A percentile compares a stretch with the other conserved stretches of the same genome.
phyloP scores from a whole-genome alignment of 2,113 vertebrate genomes.

The Notarius lentiginosus region DNA sequence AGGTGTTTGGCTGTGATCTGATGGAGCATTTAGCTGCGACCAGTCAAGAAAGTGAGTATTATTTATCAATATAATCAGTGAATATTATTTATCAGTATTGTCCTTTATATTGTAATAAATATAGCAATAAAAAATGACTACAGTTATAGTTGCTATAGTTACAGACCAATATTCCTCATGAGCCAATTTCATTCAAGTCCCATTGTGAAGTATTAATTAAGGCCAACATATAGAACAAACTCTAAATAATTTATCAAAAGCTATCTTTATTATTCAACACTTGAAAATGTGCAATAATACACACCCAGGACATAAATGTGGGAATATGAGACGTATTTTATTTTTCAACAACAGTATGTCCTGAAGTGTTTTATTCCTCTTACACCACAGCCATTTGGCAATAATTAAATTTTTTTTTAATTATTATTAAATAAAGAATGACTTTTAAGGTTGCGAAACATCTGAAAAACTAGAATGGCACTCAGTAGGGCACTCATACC shows the following conservation, averaged over 20 bases:
- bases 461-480: too few relatives aligned
- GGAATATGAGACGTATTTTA: neutral
- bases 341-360: neutral
- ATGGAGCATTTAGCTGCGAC: slow-evolving; percentile 79
- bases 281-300: neutral
- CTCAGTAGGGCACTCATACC: too few relatives aligned
- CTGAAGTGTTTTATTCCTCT: neutral
- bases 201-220: neutral
- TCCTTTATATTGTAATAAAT: neutral
- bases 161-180: neutral
- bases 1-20: slow-evolving; percentile 91
- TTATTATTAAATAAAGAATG: neutral
- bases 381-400: neutral
- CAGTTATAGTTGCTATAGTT: neutral
- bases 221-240: neutral
- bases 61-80: slow-evolving; percentile 62
- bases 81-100: slow-evolving; percentile 53
- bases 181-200: neutral
- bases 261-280: neutral
- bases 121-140: neutral
- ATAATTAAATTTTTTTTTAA: neutral
- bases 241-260: neutral
- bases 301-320: neutral
- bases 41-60: slow-evolving; percentile 80
- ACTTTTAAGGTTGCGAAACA: neutral